Evolutionary conservation across 2,888 invertebrate species (phyloP), one percentile per base, ranked within the genome.

Genomic region (Leptinotarsa peninsularis): DNA sequence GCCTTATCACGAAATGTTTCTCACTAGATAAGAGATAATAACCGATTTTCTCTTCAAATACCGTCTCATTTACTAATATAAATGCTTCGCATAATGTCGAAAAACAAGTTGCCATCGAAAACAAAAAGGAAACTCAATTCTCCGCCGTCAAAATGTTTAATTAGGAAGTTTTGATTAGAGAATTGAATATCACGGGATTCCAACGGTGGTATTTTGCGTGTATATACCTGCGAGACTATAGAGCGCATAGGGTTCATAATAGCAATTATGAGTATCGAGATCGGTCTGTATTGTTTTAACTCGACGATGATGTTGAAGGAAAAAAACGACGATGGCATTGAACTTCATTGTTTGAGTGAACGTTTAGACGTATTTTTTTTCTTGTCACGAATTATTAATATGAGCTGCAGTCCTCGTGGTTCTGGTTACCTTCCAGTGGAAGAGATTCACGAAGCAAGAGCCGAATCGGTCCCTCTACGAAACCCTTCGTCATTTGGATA

Each of bases 151-250:
- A 78, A 79, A 77, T 75, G 74, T 76, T 79, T 78, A 81, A 81
- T 81, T 81, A 80, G 76, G 74, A 77, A 81, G 81, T 79, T 81
- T 74, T 79, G 78, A 81, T 81, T 79, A 76, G 76, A 58, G 73
- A 77, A 79, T 79, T 78, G 75, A 77, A 79, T 80, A 72, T 75
- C 75, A 77, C 69, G 68, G 77, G 73, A 71, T 75, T 73, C 71
- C 67, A 69, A 75, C 73, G 66, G 67, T 54, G 66, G 63, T 63
- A 63, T 63, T 63, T 63, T 43, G 63, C 33, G 33, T 63, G 17
- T 63, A 63, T 63, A 63, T 33, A 63, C 63, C 49, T 63, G 50
- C 49, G 60, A 63, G 71, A 72, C 63, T 23, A 23, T 54, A 23
- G 7, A 33, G 33, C 63, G 63, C 27, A 33, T 63, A 43, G 17